A percentile compares a stretch with the other conserved stretches of the same genome.
These are phyloP conservation scores for Ptilorrhoa leucosticta DNA, from an alignment of 2,113 vertebrate species.

Conservation along the genomic window DNA sequence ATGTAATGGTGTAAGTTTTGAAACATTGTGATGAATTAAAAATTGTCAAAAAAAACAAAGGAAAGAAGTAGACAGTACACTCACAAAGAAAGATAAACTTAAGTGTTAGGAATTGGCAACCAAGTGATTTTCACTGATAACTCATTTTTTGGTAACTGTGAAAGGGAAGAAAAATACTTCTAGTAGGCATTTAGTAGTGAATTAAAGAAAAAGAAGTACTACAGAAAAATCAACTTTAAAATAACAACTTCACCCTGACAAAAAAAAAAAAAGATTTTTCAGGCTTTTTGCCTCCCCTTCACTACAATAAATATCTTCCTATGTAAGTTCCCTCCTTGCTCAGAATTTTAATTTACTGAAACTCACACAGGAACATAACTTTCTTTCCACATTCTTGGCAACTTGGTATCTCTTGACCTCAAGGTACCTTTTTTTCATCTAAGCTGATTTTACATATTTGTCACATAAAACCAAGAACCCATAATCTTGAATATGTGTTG, in stretches of 20 bases:
- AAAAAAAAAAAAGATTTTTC: background rate
- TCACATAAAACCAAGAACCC: background rate
- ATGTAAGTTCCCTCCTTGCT: background rate
- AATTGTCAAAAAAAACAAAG: background rate
- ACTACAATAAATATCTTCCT: background rate
- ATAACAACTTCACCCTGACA: background rate
- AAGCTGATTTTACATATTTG: constrained; percentile 1
- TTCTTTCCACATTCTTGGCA: background rate
- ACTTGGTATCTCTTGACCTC: background rate
- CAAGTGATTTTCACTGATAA: background rate
- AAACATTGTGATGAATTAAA: background rate
- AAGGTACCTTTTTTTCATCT: constrained; percentile 14
- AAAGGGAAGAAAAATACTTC: background rate
- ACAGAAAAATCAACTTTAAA: background rate
- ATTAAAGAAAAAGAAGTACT: background rate
- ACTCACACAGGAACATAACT: background rate
- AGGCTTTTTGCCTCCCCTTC: background rate
- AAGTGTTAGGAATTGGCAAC: background rate
- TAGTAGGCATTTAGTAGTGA: background rate
- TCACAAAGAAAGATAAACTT: background rate
- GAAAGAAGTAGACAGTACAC: background rate
- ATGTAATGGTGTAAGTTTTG: background rate
- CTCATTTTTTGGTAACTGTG: background rate
- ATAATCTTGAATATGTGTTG: background rate
- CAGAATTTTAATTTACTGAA: background rate